These are phyloP conservation scores for Sebastes itinus DNA, from an alignment of 2,797 vertebrate species.

Conservation along the genomic window DNA sequence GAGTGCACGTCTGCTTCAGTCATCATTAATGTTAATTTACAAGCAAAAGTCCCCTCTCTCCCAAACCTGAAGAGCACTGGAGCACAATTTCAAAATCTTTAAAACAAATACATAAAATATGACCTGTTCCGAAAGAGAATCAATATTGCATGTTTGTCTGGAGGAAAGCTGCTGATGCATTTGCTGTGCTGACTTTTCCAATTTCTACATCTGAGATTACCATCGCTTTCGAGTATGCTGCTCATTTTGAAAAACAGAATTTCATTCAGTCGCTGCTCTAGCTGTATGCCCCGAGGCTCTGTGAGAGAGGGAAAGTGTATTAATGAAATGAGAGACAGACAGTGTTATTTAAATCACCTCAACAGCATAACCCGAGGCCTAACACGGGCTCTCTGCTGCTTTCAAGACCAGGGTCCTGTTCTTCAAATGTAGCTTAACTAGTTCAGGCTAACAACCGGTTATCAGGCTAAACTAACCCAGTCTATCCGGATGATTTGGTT, in stretches of 20 bases:
- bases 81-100: slow-evolving; percentile 65
- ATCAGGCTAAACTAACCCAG: background rate
- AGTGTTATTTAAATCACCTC: slow-evolving; percentile 82
- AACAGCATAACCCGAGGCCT: slow-evolving; percentile 67
- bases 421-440: background rate
- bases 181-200: slow-evolving; percentile 78
- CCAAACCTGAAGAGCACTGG: slow-evolving; percentile 16
- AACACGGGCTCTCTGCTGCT: slow-evolving; percentile 55
- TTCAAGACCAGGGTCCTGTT: slow-evolving; percentile 9
- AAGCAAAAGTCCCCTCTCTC: slow-evolving; percentile 13
- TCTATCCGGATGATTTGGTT: background rate
- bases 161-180: slow-evolving; percentile 74
- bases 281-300: slow-evolving; percentile 67
- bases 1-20: slow-evolving; percentile 19
- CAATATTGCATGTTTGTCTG: slow-evolving; percentile 80
- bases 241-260: slow-evolving; percentile 80
- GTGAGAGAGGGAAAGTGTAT: slow-evolving; percentile 65
- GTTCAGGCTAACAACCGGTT: background rate
- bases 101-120: slow-evolving; percentile 79
- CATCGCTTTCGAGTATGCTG: slow-evolving; percentile 73
- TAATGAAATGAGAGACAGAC: slow-evolving; percentile 80
- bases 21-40: slow-evolving; percentile 60
- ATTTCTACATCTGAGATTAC: slow-evolving; percentile 81
- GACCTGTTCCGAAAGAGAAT: slow-evolving; percentile 69
- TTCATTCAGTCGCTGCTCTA: slow-evolving; percentile 72